These are phyloP conservation scores for Eulemur macaco DNA, from an alignment of 2,113 vertebrate genomes.

Conservation along the genomic window DNA sequence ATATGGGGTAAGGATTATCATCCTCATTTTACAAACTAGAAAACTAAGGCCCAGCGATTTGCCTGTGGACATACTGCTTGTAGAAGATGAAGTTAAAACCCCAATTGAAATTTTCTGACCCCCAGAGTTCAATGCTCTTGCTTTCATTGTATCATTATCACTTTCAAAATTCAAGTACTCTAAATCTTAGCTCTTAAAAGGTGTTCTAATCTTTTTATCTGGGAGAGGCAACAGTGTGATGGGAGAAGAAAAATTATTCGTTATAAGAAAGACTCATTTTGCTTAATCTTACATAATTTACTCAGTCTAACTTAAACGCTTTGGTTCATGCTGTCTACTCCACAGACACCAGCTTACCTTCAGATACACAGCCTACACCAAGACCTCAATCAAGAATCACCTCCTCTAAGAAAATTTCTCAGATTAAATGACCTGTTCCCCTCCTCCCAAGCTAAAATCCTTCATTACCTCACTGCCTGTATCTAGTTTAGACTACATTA, in stretches of 20 bases:
- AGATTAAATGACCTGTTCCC: not conserved
- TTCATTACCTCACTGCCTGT: not conserved
- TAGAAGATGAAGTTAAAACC: not conserved
- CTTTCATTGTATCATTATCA: not conserved
- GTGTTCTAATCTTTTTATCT: not conserved
- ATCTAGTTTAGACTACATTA: not conserved
- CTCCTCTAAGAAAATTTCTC: not conserved
- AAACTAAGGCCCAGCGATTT: slow-evolving; percentile 3
- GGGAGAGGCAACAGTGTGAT: not conserved
- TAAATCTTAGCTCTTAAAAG: not conserved
- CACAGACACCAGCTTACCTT: slow-evolving; percentile 31
- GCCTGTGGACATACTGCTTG: not conserved
- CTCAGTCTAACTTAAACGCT: not conserved
- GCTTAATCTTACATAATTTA: slow-evolving; percentile 13
- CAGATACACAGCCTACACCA: not conserved
- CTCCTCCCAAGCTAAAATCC: not conserved
- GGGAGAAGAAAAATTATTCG: slow-evolving; percentile 22
- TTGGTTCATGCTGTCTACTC: not conserved
- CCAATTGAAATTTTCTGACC: slow-evolving; percentile 17
- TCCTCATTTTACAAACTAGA: slow-evolving; percentile 46
- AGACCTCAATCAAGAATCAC: slow-evolving; percentile 20
- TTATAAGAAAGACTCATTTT: not conserved
- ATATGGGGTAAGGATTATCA: not conserved
- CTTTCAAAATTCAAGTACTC: slow-evolving; percentile 42
- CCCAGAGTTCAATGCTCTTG: not conserved